Evolutionary conservation across 2,113 vertebrate species (phyloP).

Genomic region (Cryptomyrus ogoouensis): DNA sequence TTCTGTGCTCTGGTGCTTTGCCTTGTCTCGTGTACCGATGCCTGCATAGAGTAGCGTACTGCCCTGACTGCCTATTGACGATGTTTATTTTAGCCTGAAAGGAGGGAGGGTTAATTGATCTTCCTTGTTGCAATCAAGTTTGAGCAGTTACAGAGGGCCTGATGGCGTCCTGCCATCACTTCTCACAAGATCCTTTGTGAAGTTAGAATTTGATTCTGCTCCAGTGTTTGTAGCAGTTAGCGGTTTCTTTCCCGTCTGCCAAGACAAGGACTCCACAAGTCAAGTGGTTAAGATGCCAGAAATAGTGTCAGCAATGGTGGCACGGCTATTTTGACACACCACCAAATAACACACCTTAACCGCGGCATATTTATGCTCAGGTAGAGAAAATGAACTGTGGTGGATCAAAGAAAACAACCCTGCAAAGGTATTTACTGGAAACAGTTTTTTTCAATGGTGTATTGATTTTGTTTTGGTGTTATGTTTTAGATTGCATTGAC

Average conservation of each 20-base stretch:
- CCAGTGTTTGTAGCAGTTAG: background rate
- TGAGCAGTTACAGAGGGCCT: background rate
- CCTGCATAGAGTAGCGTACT: background rate
- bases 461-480: background rate
- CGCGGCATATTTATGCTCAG: background rate
- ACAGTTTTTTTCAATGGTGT: background rate
- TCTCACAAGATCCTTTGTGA: constrained; percentile 7
- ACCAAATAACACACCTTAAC: too few relatives aligned
- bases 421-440: background rate
- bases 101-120: constrained; percentile 6
- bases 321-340: background rate
- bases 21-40: background rate
- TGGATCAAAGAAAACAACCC: too few relatives aligned
- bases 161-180: background rate
- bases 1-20: background rate
- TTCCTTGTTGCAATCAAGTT: background rate
- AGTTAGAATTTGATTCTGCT: background rate
- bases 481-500: background rate
- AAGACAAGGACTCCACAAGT: background rate
- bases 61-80: background rate
- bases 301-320: background rate
- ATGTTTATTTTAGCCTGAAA: background rate
- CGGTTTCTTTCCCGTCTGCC: background rate
- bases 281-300: background rate
- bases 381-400: background rate